Evolutionary conservation across 2,797 vertebrate genomes (phyloP).

Genomic region (Cryptoprocta ferox): DNA sequence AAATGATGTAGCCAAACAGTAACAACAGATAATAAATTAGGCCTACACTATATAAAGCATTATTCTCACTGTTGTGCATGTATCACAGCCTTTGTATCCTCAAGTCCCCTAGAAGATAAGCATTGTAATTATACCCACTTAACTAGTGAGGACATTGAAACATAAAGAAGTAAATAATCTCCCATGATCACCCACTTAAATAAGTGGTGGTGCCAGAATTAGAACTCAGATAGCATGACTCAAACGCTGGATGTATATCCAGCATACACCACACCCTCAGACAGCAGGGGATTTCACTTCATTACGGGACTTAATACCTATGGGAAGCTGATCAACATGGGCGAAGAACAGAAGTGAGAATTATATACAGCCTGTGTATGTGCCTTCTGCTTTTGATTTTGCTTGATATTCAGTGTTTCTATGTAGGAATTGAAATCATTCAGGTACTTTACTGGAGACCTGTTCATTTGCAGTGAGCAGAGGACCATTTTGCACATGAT

Average conservation of each 20-base stretch:
- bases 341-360: neutral
- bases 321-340: neutral
- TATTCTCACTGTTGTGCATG: neutral
- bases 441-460: neutral
- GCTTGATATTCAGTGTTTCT: neutral
- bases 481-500: neutral
- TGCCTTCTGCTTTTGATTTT: neutral
- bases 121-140: neutral
- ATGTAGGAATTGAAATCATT: neutral
- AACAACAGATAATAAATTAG: neutral
- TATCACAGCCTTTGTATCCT: neutral
- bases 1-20: neutral
- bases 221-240: neutral
- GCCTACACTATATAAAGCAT: neutral
- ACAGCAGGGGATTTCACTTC: neutral
- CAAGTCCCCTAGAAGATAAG: neutral
- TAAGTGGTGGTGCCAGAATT: neutral
- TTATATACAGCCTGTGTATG: neutral
- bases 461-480: neutral
- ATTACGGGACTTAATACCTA: neutral
- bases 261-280: neutral
- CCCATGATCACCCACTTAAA: neutral
- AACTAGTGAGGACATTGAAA: conserved; percentile 8
- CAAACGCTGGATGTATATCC: neutral
- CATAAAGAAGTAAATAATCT: neutral